Base-by-base conservation (phyloP, 2,888 invertebrate genomes). In the Andrena camellia region DNA sequence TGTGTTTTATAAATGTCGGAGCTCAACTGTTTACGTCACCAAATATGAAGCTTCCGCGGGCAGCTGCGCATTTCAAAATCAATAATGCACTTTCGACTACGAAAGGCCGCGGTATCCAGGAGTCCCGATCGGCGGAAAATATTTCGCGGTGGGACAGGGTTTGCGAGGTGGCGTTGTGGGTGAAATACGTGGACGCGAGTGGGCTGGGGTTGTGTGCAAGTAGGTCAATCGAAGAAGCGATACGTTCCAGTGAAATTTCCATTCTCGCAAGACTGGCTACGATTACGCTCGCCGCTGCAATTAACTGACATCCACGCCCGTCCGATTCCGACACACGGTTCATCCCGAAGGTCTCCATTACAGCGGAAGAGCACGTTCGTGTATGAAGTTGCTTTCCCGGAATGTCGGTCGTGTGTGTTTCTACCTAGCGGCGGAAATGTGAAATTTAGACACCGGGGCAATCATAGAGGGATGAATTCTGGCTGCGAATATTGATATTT, bases 181-280 rank as follows among this genome's bases (percentile, higher is more conserved):
- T 48, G 35, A 50, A 57, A 35, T 42, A 62, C 62, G 63, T 2
- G 23, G 17, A 80, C 54, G 20, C 13, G 10, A 57, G 5, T 2
- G 42, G 3, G 31, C 26, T 31, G 50, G 20, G n/a, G 17, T 48
- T 29, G 29, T 57, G 60, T 60, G 66, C 62, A 87, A 86, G 81
- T 87, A 80, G 87, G 87, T 87, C 87, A 81, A 87, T 87, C 86
- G 87, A 82, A 87, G 84, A 82, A 80, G 78, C 84, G 79, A 87
- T 85, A 82, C 69, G 69, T 86, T 77, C 63, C 64, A 83, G 78
- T 74, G 77, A 85, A 87, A 78, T 86, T 87, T 84, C 87, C 86
- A 87, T 87, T 84, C 81, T 86, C 83, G 75, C 80, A 78, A 87
- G 78, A 54, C 78, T 83, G 78, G 60, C 54, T 80, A 54, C 80